These are phyloP conservation scores for Poeciliopsis presidionis DNA, from an alignment of 2,797 vertebrate species.

Conservation along the genomic window DNA sequence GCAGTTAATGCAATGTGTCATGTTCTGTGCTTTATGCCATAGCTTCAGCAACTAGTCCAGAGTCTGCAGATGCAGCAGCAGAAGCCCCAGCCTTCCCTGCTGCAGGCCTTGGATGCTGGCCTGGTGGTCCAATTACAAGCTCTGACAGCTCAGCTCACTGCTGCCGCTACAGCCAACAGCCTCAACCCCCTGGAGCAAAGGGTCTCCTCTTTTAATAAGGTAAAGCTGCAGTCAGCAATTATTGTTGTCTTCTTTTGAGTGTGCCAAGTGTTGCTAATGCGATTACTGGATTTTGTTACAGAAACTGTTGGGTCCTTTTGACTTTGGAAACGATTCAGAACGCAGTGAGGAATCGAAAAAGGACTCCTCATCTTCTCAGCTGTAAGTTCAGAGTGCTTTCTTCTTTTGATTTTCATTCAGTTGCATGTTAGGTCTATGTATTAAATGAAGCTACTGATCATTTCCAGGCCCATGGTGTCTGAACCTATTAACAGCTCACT, in stretches of 20 bases:
- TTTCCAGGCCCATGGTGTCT: slow-evolving; percentile 89
- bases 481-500: slow-evolving; percentile 97
- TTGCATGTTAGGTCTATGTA: background rate
- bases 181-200: slow-evolving; percentile 95
- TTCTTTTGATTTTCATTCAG: background rate
- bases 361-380: slow-evolving; percentile 87
- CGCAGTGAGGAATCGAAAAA: slow-evolving; percentile 93
- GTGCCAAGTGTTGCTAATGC: background rate
- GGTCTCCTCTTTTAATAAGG: slow-evolving; percentile 98
- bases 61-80: slow-evolving; percentile 98
- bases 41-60: slow-evolving; percentile 98
- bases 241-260: background rate
- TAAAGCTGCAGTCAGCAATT: slow-evolving; percentile 50
- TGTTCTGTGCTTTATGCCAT: slow-evolving; percentile 8
- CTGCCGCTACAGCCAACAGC: slow-evolving; percentile 89
- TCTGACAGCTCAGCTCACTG: slow-evolving; percentile 96
- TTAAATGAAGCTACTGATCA: slow-evolving; percentile 30
- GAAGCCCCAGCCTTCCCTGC: slow-evolving; percentile 96
- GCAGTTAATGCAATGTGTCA: background rate
- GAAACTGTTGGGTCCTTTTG: slow-evolving; percentile 98
- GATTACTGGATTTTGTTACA: slow-evolving; percentile 56
- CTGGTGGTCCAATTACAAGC: slow-evolving; percentile 97
- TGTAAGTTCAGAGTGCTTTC: slow-evolving; percentile 82
- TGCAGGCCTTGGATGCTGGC: slow-evolving; percentile 96
- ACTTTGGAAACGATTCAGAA: slow-evolving; percentile 93